A percentile compares a stretch with the other conserved stretches of the same genome.
Conservation (phyloP, 2,113 vertebrate species). For the Cacatua alba region DNA sequence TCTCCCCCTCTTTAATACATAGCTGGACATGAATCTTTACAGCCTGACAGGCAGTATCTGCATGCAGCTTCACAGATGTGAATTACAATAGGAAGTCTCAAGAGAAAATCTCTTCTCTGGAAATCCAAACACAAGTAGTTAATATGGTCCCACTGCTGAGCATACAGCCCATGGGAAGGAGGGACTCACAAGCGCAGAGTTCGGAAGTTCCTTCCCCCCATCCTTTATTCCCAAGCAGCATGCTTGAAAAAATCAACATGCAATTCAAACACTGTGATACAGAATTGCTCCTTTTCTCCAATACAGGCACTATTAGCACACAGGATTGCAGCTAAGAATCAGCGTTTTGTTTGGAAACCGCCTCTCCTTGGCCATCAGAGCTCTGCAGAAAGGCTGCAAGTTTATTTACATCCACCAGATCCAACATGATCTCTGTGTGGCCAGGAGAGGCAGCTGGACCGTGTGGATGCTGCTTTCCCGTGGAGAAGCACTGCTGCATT, state of each 20-base stretch:
- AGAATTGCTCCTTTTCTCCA: not conserved
- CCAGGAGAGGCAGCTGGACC: not conserved
- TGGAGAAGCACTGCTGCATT: not conserved
- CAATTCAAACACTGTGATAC: rapidly evolving
- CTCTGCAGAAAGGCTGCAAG: not conserved
- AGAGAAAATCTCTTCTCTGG: not conserved
- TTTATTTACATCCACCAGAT: not conserved
- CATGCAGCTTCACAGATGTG: not conserved
- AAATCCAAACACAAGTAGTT: not conserved
- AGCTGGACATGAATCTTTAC: not conserved
- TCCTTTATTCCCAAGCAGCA: not conserved
- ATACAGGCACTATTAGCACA: not conserved
- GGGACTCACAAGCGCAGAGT: not conserved
- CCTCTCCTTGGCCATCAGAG: not conserved
- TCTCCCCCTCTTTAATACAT: not conserved
- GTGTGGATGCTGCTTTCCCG: rapidly evolving
- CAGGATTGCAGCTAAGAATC: not conserved
- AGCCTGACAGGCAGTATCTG: not conserved
- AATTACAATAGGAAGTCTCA: not conserved
- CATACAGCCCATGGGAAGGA: not conserved
- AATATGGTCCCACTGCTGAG: not conserved
- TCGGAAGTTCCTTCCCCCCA: not conserved
- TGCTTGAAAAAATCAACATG: not conserved
- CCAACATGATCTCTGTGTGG: rapidly evolving
- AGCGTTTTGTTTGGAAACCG: not conserved